Evolutionary conservation across 1,140 invertebrate species (phyloP), one percentile per base, ranked within the genome.

Genomic region (Macrosteles quadrilineatus): DNA sequence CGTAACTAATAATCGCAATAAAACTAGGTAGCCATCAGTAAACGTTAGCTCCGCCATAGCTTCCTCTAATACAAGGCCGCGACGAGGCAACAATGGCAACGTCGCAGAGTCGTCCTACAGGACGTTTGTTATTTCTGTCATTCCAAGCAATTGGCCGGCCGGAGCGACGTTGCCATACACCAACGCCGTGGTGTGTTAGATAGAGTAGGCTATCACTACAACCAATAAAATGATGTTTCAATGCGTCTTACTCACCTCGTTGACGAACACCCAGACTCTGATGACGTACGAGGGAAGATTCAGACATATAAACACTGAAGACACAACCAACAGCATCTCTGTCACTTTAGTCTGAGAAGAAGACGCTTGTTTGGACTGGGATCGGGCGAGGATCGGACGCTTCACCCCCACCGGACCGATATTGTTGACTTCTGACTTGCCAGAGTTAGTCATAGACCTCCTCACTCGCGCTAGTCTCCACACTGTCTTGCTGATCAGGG

Each of bases 291-390:
- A 87, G 0, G 93, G 93, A 21, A 93, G 77, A 81, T 95, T 94
- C 23, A 94, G 82, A 31, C 87, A 82, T 0, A 95, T 85, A 78
- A 93, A 95, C 0, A 91, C 89, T 1, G 88, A 87, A 0, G 91
- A 93, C 6, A 94, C 90, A 23, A 93, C 81, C 0, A 95, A 82
- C 12, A 95, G 83, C 88, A 93, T 94, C 78, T 91, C 88, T 1
- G 91, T 94, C 12, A 94, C 86, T 76, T 89, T 90, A 2, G 83
- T 80, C 74, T 90, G 87, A 19, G 87, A 86, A 30, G 85, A 72
- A 27, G 74, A 68, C 14, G 72, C 47, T 23, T 59, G 55, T 21
- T 64, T 27, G 17, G 70, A 59, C 57, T 62, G 53, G 9, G 57
- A 21, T 3, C 21, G 32, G 4, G 36, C 40, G 12, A 50, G 63